Conservation (phyloP, 2,797 vertebrate species). For the Sebastes kiyomatsui region DNA sequence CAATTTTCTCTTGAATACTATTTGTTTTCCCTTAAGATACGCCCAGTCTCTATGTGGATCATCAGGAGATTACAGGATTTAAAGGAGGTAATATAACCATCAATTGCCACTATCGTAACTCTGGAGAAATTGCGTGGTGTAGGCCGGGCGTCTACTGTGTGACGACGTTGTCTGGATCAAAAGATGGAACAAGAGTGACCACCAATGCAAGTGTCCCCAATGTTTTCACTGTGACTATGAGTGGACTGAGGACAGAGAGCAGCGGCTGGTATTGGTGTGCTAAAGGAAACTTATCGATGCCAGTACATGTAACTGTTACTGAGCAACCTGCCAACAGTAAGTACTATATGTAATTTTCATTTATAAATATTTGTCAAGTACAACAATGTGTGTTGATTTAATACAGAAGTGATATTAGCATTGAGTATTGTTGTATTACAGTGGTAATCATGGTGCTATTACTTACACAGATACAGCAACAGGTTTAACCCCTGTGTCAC, state of each 20-base stretch:
- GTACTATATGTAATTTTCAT: accelerated
- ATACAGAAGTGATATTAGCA: too few species aligned
- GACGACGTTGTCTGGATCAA: neutral
- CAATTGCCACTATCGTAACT: accelerated
- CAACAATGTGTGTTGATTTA: too few species aligned
- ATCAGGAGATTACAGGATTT: constrained; percentile 15
- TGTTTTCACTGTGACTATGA: constrained; percentile 49
- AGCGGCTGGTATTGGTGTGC: constrained; percentile 51
- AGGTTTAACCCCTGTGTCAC: neutral
- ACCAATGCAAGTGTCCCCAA: accelerated
- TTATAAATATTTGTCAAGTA: neutral
- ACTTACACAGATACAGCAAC: neutral
- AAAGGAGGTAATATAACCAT: neutral
- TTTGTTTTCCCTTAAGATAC: accelerated
- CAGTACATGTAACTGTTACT: constrained; percentile 25
- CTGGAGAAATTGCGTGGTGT: constrained; percentile 37
- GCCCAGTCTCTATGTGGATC: constrained; percentile 7
- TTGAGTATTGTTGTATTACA: neutral
- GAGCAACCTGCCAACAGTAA: constrained; percentile 14
- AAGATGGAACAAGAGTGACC: neutral
- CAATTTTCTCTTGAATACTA: too few species aligned
- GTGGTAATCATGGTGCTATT: too few species aligned
- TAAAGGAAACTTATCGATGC: constrained; percentile 42
- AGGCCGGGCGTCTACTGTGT: neutral
- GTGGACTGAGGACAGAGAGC: neutral